Percentiles rank a stretch among this genome's conserved stretches.
Conservation (phyloP, 2,797 vertebrate species). For the Aplochiton taeniatus region DNA sequence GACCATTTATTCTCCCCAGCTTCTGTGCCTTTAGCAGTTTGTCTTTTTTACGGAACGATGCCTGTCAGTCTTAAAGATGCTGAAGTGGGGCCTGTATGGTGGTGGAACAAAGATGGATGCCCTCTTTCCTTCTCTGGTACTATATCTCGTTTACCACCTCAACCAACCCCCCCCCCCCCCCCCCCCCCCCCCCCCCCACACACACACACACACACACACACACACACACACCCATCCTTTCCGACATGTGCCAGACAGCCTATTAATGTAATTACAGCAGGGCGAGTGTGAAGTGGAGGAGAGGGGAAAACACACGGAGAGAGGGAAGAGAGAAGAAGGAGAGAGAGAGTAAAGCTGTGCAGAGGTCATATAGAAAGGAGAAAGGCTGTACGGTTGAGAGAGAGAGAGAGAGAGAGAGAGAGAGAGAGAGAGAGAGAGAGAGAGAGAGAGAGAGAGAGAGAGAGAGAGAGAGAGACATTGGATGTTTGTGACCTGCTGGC, state of each 20-base stretch:
- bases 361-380: too few species aligned
- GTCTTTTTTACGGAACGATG: too few species aligned
- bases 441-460: background rate
- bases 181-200: too few species aligned
- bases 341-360: too few species aligned
- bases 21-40: too few species aligned
- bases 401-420: background rate
- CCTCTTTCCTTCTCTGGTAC: background rate
- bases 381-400: background rate
- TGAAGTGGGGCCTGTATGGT: background rate
- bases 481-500: background rate
- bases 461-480: background rate
- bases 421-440: background rate
- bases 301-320: background rate
- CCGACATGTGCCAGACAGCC: conserved; percentile 46
- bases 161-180: conserved; percentile 25
- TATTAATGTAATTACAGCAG: conserved; percentile 45
- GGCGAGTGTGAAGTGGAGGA: conserved; percentile 38
- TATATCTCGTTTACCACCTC: conserved; percentile 11
- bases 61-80: too few species aligned
- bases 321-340: too few species aligned
- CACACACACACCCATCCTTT: too few species aligned
- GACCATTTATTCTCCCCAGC: too few species aligned
- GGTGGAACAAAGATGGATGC: conserved; percentile 27
- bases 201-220: too few species aligned